These are phyloP conservation scores for Zosterops borbonicus DNA, from an alignment of 2,113 vertebrate species.

Conservation along the genomic window DNA sequence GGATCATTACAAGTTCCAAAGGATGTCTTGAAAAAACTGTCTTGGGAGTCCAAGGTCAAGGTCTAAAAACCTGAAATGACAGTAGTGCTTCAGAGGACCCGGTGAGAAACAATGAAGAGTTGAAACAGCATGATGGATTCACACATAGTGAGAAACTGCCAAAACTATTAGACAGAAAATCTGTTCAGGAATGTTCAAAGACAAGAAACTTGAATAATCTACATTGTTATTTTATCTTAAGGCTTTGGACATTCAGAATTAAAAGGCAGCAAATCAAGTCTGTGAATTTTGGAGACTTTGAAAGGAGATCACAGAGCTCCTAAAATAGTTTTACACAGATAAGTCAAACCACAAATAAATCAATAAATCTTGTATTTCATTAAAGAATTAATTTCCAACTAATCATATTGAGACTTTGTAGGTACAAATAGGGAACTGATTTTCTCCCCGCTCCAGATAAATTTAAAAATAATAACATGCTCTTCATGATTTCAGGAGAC, in stretches of 20 bases:
- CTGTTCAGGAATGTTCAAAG: neutral
- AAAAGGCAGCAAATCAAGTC: neutral
- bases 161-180: neutral
- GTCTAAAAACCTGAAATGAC: neutral
- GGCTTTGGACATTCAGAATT: neutral
- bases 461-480: neutral
- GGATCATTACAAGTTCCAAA: neutral
- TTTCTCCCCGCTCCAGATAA: neutral
- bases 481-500: neutral
- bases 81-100: neutral
- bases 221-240: neutral
- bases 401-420: neutral
- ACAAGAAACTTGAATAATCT: neutral
- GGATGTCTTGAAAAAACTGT: neutral
- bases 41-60: neutral
- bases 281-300: neutral
- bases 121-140: neutral
- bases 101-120: neutral
- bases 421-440: neutral
- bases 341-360: neutral
- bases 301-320: neutral
- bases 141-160: neutral
- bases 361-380: neutral
- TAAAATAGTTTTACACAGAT: neutral
- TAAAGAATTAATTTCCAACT: neutral